Base-by-base conservation (phyloP, 37 sponge, comb jelly and placozoan genomes). In the Theonella swinhoei region DNA sequence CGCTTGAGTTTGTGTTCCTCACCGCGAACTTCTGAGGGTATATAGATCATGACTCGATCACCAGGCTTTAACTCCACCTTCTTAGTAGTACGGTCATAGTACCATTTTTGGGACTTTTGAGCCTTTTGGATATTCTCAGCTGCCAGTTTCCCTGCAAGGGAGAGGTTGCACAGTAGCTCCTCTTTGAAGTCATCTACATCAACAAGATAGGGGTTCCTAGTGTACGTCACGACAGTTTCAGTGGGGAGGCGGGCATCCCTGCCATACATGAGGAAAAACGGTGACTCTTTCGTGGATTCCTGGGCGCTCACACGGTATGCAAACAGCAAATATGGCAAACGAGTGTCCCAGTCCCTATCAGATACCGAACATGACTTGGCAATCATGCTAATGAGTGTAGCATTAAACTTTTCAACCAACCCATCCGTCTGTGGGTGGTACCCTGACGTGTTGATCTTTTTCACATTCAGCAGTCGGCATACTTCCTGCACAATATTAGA, bases 401-500 rank as follows among this genome's bases (percentile, higher is more conserved):
- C 39, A 31, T 79, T 87, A 39, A 87, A 87, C 68, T 64, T 72
- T 25, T 87, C 80, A 24, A 87, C 87, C 20, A 87, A 30, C 17
- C 80, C 80, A 79, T 87, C 87, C 19, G 77, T 75, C 54, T 87
- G 87, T 7, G 87, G 80, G 35, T 87, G 87, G 37, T 79, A 70
- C 0, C 74, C 87, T 3, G 87, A 71, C 24, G 87, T 87, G 75
- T 87, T 79, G 2, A 79, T 34, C 11, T 89, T 89, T 29, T 68
- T 70, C 0, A 89, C 42, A 0, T 43, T 72, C 31, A 83, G 64
- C 54, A 83, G 29, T 2, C 37, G 1, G 32, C 79, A 89, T 1
- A 89, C 66, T 33, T 65, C 65, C 34, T 68, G 70, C 20, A 82
- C 42, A 4, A 89, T n/a, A 37, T 30, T 64, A 20, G 89, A 82